Base-by-base conservation (phyloP, 2,113 vertebrate genomes). In the Cisticola juncidis region DNA sequence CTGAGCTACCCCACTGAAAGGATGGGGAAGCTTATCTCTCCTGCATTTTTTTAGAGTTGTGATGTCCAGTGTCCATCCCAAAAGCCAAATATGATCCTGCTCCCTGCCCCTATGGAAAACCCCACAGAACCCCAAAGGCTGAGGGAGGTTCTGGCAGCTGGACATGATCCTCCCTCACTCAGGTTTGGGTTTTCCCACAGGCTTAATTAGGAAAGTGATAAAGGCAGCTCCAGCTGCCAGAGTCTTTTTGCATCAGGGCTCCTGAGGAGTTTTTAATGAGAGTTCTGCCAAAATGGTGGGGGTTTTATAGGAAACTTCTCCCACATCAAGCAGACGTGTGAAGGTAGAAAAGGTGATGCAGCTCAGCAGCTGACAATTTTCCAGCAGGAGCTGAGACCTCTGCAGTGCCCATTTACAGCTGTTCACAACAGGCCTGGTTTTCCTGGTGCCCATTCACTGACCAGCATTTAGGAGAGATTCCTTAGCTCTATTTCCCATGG, bases 121-220 rank as follows among this genome's bases (percentile, higher is more conserved):
- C 24, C 73, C 64, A 50, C 0, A 0, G 17, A 87, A 22, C 28
- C 13, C 22, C 9, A 4, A 0, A 0, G 71, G 73, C 26, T 68
- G 23, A 31, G 48, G 31, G 36, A 73, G 53, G 25, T 29, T 79
- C 45, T 21, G 0, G 36, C 26, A 82, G 66, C 44, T 1, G 3
- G 48, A 47, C 45, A 33, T 8, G 1, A 54, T 47, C 4, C 48
- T 54, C 74, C 18, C 11, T 38, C 8, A 3, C 33, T 68, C 21
- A 7, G 50, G 12, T 62, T 72, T 61, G 35, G 61, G 62, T 35
- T 60, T 91, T 62, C n/a, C 35, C 6, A 0, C 50, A 38, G 26
- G 26, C 90, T 95, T 93, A 81, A 86, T 86, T 73, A 88, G 36
- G 28, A 73, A 77, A 71, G 68, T 36, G 76, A 69, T 73, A 62